Conservation (phyloP, 2,113 vertebrate genomes). For the Ornithorhynchus anatinus region DNA sequence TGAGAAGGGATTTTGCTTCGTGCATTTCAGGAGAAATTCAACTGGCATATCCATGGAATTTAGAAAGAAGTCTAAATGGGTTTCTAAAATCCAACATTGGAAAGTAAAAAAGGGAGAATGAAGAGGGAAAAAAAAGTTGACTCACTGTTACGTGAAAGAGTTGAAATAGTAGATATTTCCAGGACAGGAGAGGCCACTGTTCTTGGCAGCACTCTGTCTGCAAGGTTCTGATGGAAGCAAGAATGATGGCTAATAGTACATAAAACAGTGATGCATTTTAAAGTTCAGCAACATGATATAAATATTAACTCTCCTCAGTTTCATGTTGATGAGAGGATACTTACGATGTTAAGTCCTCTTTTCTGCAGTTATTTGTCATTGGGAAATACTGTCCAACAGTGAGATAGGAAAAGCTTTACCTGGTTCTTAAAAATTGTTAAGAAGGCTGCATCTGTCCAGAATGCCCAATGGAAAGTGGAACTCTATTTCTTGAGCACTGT, state of each 20-base stretch:
- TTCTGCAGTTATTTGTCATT: slow-evolving; percentile 13
- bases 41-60: background rate
- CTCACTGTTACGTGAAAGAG: background rate
- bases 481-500: background rate
- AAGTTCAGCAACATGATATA: slow-evolving; percentile 42
- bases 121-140: slow-evolving; percentile 26
- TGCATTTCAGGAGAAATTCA: slow-evolving; percentile 30
- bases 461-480: background rate
- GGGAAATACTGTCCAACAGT: slow-evolving; percentile 20
- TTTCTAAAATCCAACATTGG: slow-evolving; percentile 37
- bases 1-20: background rate
- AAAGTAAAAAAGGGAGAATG: slow-evolving; percentile 35
- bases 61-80: slow-evolving; percentile 29
- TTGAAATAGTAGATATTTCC: slow-evolving; percentile 36
- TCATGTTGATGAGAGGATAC: slow-evolving; percentile 35
- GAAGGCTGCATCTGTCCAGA: background rate
- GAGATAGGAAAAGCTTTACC: background rate
- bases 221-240: background rate
- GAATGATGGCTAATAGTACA: slow-evolving; percentile 38
- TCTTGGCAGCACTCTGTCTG: background rate
- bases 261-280: slow-evolving; percentile 32
- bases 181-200: slow-evolving; percentile 2
- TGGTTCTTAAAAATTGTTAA: background rate
- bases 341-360: slow-evolving; percentile 26
- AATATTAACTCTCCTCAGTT: slow-evolving; percentile 33